Conservation (phyloP, 1,140 invertebrate species). For the Drosophila gunungcola region DNA sequence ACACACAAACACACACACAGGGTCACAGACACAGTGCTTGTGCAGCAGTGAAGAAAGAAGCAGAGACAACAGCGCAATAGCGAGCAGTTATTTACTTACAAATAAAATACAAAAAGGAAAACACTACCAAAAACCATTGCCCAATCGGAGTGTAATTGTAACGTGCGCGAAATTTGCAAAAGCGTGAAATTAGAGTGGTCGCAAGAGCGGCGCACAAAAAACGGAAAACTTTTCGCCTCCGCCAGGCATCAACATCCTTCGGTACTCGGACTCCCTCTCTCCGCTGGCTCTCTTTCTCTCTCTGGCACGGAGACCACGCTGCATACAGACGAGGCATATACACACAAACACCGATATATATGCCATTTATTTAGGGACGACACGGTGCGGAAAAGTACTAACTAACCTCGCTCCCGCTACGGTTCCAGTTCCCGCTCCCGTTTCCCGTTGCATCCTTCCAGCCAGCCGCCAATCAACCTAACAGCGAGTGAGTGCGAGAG, state of each 20-base stretch:
- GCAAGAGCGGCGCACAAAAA: constrained; percentile 32
- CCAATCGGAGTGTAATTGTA: constrained; percentile 25
- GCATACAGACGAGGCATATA: constrained; percentile 58
- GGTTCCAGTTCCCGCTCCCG: constrained; percentile 24
- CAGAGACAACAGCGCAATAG: constrained; percentile 80
- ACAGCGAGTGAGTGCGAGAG: constrained; percentile 31
- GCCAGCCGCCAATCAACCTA: not conserved
- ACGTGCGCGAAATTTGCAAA: constrained; percentile 31
- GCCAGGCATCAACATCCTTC: constrained; percentile 68
- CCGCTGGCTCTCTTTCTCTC: constrained; percentile 48
- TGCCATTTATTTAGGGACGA: constrained; percentile 78
- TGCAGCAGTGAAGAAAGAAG: constrained; percentile 67
- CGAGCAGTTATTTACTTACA: constrained; percentile 83
- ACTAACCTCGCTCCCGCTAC: constrained; percentile 66
- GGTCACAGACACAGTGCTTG: constrained; percentile 48
- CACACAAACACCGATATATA: constrained; percentile 57
- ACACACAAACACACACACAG: constrained; percentile 53
- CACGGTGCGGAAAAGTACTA: constrained; percentile 75
- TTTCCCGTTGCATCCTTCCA: constrained; percentile 25
- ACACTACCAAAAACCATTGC: constrained; percentile 57
- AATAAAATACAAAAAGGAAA: constrained; percentile 64
- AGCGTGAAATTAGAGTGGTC: constrained; percentile 36
- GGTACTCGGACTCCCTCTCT: constrained; percentile 64
- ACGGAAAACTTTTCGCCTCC: constrained; percentile 52
- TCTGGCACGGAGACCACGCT: constrained; percentile 64